Percentiles rank a stretch among this genome's conserved stretches.
phyloP scores from a whole-genome alignment of 92 coral and sea anemone genomes.

The Epizoanthus ramosus region DNA sequence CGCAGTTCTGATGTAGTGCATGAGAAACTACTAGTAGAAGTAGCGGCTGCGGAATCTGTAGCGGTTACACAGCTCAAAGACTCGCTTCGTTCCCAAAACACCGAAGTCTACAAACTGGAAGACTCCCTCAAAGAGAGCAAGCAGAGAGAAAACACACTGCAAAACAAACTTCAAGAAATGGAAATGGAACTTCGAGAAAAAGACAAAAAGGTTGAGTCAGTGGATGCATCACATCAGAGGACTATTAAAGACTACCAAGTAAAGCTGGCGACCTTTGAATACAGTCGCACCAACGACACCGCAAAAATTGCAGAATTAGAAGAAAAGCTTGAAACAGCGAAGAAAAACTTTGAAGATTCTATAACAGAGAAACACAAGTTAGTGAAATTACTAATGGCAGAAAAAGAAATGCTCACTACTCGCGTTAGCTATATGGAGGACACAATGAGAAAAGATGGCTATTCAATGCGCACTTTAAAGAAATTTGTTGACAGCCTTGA shows the following conservation, averaged over 20 bases:
- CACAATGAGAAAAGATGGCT: slow-evolving; percentile 12
- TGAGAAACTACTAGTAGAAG: slow-evolving; percentile 25
- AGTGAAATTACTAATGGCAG: too few relatives aligned
- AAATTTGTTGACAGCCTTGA: slow-evolving; percentile 14
- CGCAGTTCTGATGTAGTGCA: neutral
- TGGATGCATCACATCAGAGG: neutral
- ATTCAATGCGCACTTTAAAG: slow-evolving; percentile 24
- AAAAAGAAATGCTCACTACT: too few relatives aligned
- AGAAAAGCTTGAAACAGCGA: too few relatives aligned
- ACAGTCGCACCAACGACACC: neutral
- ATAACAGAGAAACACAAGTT: too few relatives aligned
- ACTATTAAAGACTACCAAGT: neutral
- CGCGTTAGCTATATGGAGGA: too few relatives aligned
- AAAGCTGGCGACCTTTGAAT: neutral
- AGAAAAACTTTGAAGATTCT: too few relatives aligned
- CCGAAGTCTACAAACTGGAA: slow-evolving; percentile 4
- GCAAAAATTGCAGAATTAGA: neutral
- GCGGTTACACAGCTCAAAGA: slow-evolving; percentile 6
- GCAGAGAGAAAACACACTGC: slow-evolving; percentile 13
- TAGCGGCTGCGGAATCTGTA: slow-evolving; percentile 1
- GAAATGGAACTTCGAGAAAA: neutral
- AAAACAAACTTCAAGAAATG: neutral
- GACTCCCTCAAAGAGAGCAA: neutral
- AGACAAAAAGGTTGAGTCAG: neutral
- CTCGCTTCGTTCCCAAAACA: slow-evolving; percentile 28